Percentiles rank a stretch among this genome's conserved stretches.
Evolutionary conservation across 2,113 vertebrate species (phyloP).

Genomic region (Gambusia affinis): DNA sequence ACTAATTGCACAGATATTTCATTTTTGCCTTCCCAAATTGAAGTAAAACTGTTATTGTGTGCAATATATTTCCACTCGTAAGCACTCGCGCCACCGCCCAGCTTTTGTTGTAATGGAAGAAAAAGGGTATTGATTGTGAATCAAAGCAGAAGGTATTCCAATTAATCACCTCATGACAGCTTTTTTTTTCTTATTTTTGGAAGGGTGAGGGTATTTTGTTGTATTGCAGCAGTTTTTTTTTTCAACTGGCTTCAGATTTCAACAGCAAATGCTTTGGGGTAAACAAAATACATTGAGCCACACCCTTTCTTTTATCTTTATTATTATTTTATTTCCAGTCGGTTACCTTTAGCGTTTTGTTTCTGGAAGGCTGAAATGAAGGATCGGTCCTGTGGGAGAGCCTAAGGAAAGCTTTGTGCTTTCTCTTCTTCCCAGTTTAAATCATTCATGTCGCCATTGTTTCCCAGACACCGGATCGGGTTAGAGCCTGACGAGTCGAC

Average conservation of each 20-base stretch:
- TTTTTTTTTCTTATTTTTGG: constrained; percentile 10
- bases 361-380: constrained; percentile 49
- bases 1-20: constrained; percentile 60
- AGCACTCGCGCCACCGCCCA: constrained; percentile 32
- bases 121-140: constrained; percentile 60
- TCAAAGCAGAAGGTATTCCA: constrained; percentile 43
- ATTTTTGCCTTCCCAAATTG: constrained; percentile 19
- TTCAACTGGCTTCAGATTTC: not conserved
- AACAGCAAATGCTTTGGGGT: not conserved
- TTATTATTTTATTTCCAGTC: constrained; percentile 22
- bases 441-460: constrained; percentile 64
- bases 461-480: constrained; percentile 20
- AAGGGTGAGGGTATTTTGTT: constrained; percentile 11
- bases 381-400: constrained; percentile 51
- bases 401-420: constrained; percentile 59
- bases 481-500: constrained; percentile 40
- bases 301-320: constrained; percentile 22
- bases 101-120: constrained; percentile 18
- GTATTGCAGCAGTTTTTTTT: constrained; percentile 14
- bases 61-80: constrained; percentile 46
- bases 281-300: constrained; percentile 17
- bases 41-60: constrained; percentile 49
- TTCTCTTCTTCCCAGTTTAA: constrained; percentile 37
- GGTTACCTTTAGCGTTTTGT: constrained; percentile 47
- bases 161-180: constrained; percentile 56